Percentiles rank a stretch among this genome's conserved stretches.
Conservation (phyloP, 2,888 invertebrate species). For the Artemia sp. region DNA sequence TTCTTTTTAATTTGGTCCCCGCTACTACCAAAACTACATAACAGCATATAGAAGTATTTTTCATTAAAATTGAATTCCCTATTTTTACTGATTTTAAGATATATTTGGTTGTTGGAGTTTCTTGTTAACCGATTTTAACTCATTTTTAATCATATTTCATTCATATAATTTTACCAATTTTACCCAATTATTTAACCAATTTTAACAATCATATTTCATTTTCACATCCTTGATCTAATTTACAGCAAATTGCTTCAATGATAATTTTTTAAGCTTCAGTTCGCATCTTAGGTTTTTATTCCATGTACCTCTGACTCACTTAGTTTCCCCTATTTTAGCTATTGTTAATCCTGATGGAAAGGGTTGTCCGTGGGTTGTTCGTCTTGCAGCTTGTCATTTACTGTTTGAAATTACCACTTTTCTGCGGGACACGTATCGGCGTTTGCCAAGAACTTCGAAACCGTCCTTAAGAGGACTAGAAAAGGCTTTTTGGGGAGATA, state of each 20-base stretch:
- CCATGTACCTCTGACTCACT: too few species aligned
- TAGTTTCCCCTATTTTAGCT: conserved; percentile 34
- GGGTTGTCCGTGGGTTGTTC: conserved; percentile 69
- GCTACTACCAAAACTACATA: too few species aligned
- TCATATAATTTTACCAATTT: too few species aligned
- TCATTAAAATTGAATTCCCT: conserved; percentile 17
- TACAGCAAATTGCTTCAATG: too few species aligned
- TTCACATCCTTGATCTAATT: too few species aligned
- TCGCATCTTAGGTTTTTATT: too few species aligned
- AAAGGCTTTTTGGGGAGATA: conserved; percentile 26
- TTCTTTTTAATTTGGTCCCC: too few species aligned
- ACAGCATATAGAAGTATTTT: not conserved
- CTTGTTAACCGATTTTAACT: conserved; percentile 12
- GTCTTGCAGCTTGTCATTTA: conserved; percentile 79
- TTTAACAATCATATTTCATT: too few species aligned
- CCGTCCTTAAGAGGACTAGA: conserved; percentile 28
- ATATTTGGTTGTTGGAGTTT: conserved; percentile 9
- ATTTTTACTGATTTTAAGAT: conserved; percentile 22
- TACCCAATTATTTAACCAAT: too few species aligned
- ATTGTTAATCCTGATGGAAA: conserved; percentile 53
- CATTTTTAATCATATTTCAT: not conserved
- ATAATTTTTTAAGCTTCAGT: too few species aligned
- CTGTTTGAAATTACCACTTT: conserved; percentile 95
- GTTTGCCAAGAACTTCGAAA: conserved; percentile 34
- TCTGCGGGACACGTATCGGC: conserved; percentile 82